Base-by-base conservation (phyloP, 2,888 invertebrate genomes). In the Chrysopilus asiliformis region DNA sequence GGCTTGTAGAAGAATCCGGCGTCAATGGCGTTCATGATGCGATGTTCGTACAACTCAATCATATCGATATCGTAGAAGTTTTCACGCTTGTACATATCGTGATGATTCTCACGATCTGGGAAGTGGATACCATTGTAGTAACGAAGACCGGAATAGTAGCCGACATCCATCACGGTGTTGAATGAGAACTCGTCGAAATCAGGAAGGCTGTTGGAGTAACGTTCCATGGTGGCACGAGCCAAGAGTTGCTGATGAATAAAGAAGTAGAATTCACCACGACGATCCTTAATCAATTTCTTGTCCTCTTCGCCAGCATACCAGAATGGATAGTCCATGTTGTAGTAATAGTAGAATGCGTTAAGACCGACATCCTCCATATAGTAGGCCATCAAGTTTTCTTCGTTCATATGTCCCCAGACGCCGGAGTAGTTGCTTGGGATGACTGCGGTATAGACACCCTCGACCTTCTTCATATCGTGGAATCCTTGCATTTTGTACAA, bases 281-380 rank as follows among this genome's bases (percentile, higher is more conserved):
- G 55, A 41, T 57, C 57, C 35, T 51, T 53, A 40, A 52, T 55
- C 4, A 56, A 45, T 7, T 55, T 40, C 2, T 50, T 48, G 10
- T 51, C 57, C 22, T 61, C 57, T 8, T 53, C 50, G 29, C 74
- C 72, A 41, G 68, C 66, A 67, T 77, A 68, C 76, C 78, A 81
- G 66, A 65, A 71, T 4, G 83, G 82, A 56, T 74, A 78, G 53
- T 73, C 72, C 55, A 76, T 64, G 52, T 74, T 72, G 57, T 69
- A 66, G 57, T 76, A 71, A 62, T 74, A 76, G 65, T 77, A 76
- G 66, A 74, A 79, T 10, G 74, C 61, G 60, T 80, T 83, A 10
- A 84, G 64, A 44, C 79, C 82, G 34, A 84, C 64, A 55, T 86
- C 85, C 55, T 84, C 83, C 14, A 73, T 72, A 66, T 77, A 84